These are phyloP conservation scores for Mustela erminea DNA, from an alignment of 2,797 vertebrate species.

Conservation along the genomic window DNA sequence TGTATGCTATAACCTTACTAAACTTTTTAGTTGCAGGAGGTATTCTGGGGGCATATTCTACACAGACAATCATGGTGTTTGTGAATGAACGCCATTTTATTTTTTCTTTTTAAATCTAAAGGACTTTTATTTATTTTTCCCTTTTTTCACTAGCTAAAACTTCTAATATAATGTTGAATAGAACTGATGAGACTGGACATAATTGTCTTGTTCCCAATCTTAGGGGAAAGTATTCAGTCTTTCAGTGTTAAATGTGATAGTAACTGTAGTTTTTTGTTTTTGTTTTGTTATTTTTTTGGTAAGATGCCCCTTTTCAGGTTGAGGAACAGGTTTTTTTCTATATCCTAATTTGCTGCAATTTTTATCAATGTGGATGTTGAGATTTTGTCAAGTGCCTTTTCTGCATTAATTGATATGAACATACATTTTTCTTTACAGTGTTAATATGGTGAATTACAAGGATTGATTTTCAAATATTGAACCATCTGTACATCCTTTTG, in stretches of 20 bases:
- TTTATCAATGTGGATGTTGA: not conserved
- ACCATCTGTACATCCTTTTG: not conserved
- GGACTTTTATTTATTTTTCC: not conserved
- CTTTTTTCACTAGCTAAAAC: not conserved
- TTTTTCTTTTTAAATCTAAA: not conserved
- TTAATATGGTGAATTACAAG: not conserved
- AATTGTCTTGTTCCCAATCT: not conserved
- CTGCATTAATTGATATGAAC: not conserved
- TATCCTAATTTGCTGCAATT: not conserved
- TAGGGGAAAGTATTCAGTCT: not conserved
- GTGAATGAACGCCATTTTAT: not conserved
- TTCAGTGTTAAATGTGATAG: not conserved
- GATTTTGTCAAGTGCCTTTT: not conserved
- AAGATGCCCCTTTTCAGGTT: not conserved
- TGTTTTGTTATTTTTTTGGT: not conserved
- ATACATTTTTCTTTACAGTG: not conserved
- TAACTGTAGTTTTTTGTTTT: not conserved
- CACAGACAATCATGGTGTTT: not conserved
- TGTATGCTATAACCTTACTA: not conserved
- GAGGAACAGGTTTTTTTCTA: not conserved
- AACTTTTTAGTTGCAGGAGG: not conserved
- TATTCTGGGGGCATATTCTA: not conserved
- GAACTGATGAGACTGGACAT: not conserved
- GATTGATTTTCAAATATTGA: not conserved
- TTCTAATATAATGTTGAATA: not conserved